Evolutionary conservation across 2,888 invertebrate genomes (phyloP).

Genomic region (Tetragonula carbonaria): DNA sequence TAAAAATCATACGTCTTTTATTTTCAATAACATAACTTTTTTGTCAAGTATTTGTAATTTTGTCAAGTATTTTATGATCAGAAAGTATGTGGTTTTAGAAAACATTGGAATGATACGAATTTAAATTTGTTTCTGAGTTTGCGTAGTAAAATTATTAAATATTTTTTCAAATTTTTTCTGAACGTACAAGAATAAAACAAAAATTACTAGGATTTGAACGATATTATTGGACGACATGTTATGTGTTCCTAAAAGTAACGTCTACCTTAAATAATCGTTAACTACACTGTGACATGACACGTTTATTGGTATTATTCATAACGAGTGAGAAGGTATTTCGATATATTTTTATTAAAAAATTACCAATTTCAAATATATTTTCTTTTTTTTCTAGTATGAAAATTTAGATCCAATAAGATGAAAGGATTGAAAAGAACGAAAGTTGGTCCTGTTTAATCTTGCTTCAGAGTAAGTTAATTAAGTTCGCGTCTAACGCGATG

Average conservation of each 20-base stretch:
- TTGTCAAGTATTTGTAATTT: background rate
- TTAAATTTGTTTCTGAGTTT: constrained; percentile 15
- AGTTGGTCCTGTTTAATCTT: constrained; percentile 35
- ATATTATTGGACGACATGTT: constrained; percentile 25
- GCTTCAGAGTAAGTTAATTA: constrained; percentile 15
- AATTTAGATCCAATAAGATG: constrained; percentile 39
- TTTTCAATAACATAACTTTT: background rate
- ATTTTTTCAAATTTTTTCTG: background rate
- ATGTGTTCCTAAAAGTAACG: background rate
- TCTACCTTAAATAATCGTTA: constrained; percentile 6
- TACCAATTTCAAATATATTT: constrained; percentile 4
- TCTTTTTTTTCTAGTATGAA: background rate
- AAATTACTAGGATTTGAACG: constrained; percentile 35
- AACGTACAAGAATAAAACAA: background rate
- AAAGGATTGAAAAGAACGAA: constrained; percentile 38
- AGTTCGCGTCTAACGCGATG: constrained; percentile 30
- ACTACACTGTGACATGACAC: background rate
- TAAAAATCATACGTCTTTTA: background rate
- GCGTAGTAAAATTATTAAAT: constrained; percentile 8
- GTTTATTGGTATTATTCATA: background rate
- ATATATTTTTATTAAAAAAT: background rate
- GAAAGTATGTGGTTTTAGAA: constrained; percentile 2
- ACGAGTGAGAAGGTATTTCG: background rate
- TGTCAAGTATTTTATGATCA: constrained; percentile 8
- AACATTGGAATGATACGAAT: constrained; percentile 9